Conservation (phyloP, 2,888 invertebrate genomes). For the Cyclophora albipunctata region DNA sequence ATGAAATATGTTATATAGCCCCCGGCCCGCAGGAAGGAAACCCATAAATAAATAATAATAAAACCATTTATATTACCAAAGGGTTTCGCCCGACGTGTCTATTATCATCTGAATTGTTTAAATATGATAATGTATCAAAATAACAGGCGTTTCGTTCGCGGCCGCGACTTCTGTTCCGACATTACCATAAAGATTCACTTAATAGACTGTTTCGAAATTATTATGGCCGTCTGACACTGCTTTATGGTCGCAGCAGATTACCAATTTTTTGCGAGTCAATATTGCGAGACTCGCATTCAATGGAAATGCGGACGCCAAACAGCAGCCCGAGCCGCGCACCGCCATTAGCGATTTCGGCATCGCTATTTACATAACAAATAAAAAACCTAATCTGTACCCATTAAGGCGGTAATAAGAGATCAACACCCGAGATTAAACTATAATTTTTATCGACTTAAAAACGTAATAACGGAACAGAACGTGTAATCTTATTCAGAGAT, state of each 20-base stretch:
- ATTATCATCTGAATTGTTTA: constrained; percentile 76
- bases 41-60: constrained; percentile 76
- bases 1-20: constrained; percentile 72
- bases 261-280: constrained; percentile 38
- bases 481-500: constrained; percentile 56
- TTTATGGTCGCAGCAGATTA: constrained; percentile 55
- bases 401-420: constrained; percentile 46
- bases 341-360: constrained; percentile 18
- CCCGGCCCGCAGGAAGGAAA: constrained; percentile 68
- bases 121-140: constrained; percentile 76
- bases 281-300: constrained; percentile 37
- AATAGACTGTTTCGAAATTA: constrained; percentile 73
- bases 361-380: constrained; percentile 27
- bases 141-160: constrained; percentile 66
- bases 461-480: constrained; percentile 42
- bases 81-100: constrained; percentile 73
- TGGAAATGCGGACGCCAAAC: constrained; percentile 30
- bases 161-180: constrained; percentile 70
- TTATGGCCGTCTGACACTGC: constrained; percentile 63
- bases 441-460: constrained; percentile 38
- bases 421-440: constrained; percentile 36
- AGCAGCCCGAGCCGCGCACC: constrained; percentile 19
- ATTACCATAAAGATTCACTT: constrained; percentile 74
- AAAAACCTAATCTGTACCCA: constrained; percentile 32
- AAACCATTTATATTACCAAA: constrained; percentile 75